phyloP scores from a whole-genome alignment of 2,797 vertebrate species.

The Phrynocephalus vlangalii region DNA sequence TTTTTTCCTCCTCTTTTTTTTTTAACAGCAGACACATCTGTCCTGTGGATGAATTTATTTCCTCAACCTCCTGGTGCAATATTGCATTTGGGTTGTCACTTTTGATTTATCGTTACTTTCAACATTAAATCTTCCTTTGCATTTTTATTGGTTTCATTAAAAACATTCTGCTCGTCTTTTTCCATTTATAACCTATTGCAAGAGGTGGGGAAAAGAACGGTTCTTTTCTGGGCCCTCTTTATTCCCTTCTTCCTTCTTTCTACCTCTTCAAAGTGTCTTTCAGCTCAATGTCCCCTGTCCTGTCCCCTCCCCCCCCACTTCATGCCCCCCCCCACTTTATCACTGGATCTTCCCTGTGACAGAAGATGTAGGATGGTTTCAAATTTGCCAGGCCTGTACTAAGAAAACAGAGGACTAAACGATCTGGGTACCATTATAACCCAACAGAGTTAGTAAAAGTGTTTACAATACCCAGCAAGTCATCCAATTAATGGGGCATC shows the following conservation, averaged over 20 bases:
- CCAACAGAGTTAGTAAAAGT: constrained; percentile 69
- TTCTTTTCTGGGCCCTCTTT: constrained; percentile 21
- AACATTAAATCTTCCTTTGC: constrained; percentile 83
- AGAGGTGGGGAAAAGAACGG: constrained; percentile 21
- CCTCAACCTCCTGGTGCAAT: constrained; percentile 80
- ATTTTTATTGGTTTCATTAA: constrained; percentile 85
- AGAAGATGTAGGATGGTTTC: constrained; percentile 36
- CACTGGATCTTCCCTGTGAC: constrained; percentile 28
- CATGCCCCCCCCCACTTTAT: not conserved
- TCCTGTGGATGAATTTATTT: constrained; percentile 81
- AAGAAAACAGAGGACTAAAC: constrained; percentile 53
- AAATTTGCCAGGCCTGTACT: constrained; percentile 20
- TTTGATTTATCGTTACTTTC: constrained; percentile 83
- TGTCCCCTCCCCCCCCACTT: not conserved
- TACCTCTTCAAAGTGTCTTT: constrained; percentile 35
- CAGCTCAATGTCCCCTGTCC: constrained; percentile 6
- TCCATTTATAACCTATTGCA: constrained; percentile 73
- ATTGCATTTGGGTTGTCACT: constrained; percentile 82
- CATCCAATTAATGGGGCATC: constrained; percentile 75
- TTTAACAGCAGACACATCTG: constrained; percentile 72
- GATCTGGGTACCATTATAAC: constrained; percentile 58
- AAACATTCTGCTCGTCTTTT: constrained; percentile 78
- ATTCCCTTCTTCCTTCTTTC: constrained; percentile 31
- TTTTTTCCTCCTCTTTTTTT: constrained; percentile 9
- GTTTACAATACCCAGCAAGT: constrained; percentile 75